These are phyloP conservation scores for Heliconius ethilla DNA, from an alignment of 2,888 invertebrate species.

Conservation along the genomic window DNA sequence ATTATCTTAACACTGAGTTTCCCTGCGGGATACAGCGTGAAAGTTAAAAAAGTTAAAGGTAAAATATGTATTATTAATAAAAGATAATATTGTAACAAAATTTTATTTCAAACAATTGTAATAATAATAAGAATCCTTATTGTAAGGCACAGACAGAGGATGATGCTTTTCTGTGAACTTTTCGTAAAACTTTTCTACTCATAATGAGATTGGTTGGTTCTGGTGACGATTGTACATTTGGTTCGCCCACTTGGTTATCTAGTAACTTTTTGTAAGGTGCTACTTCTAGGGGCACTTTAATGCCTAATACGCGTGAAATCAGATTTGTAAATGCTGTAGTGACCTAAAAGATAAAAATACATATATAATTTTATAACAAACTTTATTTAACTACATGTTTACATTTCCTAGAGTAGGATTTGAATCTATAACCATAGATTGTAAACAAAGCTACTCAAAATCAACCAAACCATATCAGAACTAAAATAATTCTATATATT, in stretches of 20 bases:
- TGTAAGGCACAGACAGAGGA: slow-evolving; percentile 81
- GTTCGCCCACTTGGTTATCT: slow-evolving; percentile 43
- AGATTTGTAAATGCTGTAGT: slow-evolving; percentile 85
- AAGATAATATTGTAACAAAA: neutral
- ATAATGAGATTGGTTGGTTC: slow-evolving; percentile 67
- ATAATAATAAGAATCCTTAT: slow-evolving; percentile 52
- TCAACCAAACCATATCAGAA: neutral
- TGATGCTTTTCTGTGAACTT: slow-evolving; percentile 65
- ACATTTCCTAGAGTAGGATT: too few relatives aligned
- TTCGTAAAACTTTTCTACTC: slow-evolving; percentile 70
- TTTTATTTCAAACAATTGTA: neutral
- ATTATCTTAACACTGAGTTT: too few relatives aligned
- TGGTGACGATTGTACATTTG: slow-evolving; percentile 46
- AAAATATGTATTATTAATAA: neutral
- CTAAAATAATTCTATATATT: neutral
- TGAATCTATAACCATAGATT: neutral
- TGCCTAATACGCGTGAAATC: slow-evolving; percentile 71
- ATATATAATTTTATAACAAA: neutral
- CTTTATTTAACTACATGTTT: too few relatives aligned
- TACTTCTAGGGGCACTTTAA: slow-evolving; percentile 54
- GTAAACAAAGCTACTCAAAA: neutral
- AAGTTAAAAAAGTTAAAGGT: neutral
- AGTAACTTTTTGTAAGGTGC: slow-evolving; percentile 52
- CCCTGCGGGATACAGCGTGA: too few relatives aligned
- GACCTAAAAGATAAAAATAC: slow-evolving; percentile 74